These are phyloP conservation scores for Esox lucius DNA, from an alignment of 2,797 vertebrate genomes.

Conservation along the genomic window DNA sequence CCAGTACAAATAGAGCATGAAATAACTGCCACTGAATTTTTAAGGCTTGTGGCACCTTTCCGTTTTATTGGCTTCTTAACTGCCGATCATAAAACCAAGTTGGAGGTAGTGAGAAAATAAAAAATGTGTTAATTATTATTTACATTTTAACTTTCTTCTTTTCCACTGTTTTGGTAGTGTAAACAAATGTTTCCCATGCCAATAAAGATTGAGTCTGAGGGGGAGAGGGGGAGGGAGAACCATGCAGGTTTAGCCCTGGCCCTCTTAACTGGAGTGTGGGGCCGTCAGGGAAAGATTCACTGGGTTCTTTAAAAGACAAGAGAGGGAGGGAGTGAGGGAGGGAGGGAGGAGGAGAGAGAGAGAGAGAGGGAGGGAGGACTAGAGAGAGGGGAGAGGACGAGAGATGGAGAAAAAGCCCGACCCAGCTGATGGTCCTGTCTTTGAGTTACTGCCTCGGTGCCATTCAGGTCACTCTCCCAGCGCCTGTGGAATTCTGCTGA, in stretches of 20 bases:
- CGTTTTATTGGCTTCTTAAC: constrained; percentile 26
- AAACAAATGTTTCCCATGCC: too few species aligned
- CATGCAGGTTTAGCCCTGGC: background rate
- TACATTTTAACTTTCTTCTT: too few species aligned
- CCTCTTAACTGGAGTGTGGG: constrained; percentile 11
- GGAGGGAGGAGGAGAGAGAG: background rate
- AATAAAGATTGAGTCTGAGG: background rate
- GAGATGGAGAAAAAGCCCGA: constrained; percentile 2
- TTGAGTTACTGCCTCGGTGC: constrained; percentile 36
- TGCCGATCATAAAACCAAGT: constrained; percentile 1
- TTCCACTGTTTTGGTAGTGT: too few species aligned
- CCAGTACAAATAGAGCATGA: background rate
- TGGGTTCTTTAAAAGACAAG: constrained; percentile 9
- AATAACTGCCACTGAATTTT: background rate
- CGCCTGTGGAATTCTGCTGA: constrained; percentile 41
- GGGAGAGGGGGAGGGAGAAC: constrained; percentile 12
- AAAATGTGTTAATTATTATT: too few species aligned
- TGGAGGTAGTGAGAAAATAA: too few species aligned
- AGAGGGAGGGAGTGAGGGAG: background rate
- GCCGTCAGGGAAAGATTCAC: constrained; percentile 1
- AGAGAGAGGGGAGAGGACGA: background rate
- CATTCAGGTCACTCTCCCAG: constrained; percentile 36
- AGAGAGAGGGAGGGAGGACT: background rate
- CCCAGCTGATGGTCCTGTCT: constrained; percentile 26
- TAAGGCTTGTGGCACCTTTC: constrained; percentile 22